These are phyloP conservation scores for Chrysaora quinquecirrha DNA, from an alignment of 30 jellyfish, hydroid and myxozoan genomes.

Conservation along the genomic window DNA sequence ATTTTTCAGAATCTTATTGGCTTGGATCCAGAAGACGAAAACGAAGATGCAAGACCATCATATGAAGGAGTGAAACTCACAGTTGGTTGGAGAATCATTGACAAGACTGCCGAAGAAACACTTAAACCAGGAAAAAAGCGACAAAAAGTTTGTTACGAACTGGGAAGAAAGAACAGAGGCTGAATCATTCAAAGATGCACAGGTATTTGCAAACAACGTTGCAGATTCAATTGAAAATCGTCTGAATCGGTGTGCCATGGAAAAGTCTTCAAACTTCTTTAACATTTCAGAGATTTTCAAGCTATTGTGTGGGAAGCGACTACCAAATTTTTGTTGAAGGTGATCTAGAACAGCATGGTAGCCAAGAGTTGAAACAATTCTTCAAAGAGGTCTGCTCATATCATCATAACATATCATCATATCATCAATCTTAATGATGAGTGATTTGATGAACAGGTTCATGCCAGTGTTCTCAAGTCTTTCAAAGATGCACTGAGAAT, in stretches of 20 bases:
- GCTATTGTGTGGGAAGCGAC: not conserved
- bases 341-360: slow-evolving; percentile 1
- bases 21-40: not conserved
- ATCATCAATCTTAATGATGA: not conserved
- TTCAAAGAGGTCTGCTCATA: not conserved
- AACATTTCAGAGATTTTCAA: not conserved
- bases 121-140: slow-evolving; percentile 4
- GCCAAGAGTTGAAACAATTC: not conserved
- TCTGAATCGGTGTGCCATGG: slow-evolving; percentile 4
- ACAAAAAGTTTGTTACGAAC: not conserved
- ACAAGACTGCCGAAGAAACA: not conserved
- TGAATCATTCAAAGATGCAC: slow-evolving; percentile 9
- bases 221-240: slow-evolving; percentile 16
- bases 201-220: not conserved
- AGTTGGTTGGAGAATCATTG: not conserved
- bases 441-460: not conserved
- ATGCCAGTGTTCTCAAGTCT: not conserved
- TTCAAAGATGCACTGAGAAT: not conserved
- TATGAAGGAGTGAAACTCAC: not conserved
- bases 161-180: slow-evolving; percentile 17
- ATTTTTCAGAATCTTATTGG: not conserved
- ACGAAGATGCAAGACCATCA: not conserved
- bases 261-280: not conserved
- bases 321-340: slow-evolving; percentile 9
- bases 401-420: too few relatives aligned